phyloP scores from a whole-genome alignment of 2,888 invertebrate genomes.

The Calephelis perditalis region DNA sequence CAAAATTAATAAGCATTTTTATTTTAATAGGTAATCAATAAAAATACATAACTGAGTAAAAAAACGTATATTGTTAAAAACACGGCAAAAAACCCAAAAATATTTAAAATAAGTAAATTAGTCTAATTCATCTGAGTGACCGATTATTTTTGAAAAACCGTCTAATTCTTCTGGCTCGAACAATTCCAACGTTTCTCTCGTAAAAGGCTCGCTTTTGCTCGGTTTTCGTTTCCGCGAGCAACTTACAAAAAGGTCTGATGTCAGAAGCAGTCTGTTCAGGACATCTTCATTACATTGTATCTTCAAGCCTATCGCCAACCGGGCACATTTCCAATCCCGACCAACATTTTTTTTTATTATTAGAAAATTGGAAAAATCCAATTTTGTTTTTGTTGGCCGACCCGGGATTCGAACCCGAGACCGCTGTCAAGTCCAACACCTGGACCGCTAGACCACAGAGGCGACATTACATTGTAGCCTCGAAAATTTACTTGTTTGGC shows the following conservation, averaged over 20 bases:
- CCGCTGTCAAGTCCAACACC: too few relatives aligned
- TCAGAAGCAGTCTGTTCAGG: not conserved
- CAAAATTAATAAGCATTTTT: not conserved
- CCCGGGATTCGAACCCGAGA: too few relatives aligned
- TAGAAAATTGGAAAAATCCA: too few relatives aligned
- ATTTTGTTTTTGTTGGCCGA: too few relatives aligned
- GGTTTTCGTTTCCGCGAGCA: not conserved
- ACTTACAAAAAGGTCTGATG: not conserved
- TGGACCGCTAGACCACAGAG: too few relatives aligned
- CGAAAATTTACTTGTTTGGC: conserved; percentile 30
- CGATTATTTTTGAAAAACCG: not conserved
- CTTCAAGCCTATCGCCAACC: too few relatives aligned
- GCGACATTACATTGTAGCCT: not conserved
- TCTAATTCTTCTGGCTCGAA: not conserved
- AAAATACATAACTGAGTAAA: not conserved
- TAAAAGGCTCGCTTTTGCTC: not conserved
- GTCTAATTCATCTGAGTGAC: not conserved
- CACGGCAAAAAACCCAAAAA: not conserved
- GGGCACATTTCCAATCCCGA: too few relatives aligned
- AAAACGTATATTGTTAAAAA: not conserved
- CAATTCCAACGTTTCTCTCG: not conserved
- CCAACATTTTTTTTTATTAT: too few relatives aligned
- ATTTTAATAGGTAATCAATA: not conserved
- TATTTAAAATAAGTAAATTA: not conserved
- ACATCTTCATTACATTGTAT: not conserved